Conservation (phyloP, 1,140 invertebrate species). For the Drosophila pseudoobscura region DNA sequence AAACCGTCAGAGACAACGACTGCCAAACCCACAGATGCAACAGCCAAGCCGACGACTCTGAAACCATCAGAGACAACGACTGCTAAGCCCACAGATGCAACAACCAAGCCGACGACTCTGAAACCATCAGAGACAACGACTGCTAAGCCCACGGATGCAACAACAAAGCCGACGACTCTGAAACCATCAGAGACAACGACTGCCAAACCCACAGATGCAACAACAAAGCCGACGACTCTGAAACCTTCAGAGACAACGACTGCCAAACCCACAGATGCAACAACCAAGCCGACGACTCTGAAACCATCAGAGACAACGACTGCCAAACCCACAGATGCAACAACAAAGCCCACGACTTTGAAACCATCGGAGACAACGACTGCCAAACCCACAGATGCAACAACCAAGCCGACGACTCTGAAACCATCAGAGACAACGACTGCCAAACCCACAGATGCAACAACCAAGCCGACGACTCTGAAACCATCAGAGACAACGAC, state of each 20-base stretch:
- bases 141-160: too few relatives aligned
- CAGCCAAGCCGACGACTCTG: conserved; percentile 2
- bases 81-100: background rate
- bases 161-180: conserved; percentile 1
- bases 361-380: background rate
- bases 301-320: background rate
- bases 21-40: conserved; percentile 3
- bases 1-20: background rate
- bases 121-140: background rate
- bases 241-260: background rate
- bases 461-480: background rate
- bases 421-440: background rate
- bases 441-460: background rate
- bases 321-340: background rate
- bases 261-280: background rate
- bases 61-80: background rate
- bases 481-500: background rate
- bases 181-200: background rate
- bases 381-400: background rate
- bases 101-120: conserved; percentile 2
- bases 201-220: background rate
- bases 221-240: background rate
- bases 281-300: background rate
- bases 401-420: conserved; percentile 1
- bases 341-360: background rate